Base-by-base conservation (phyloP, 2,888 invertebrate genomes). In the Sepioteuthis lessoniana region DNA sequence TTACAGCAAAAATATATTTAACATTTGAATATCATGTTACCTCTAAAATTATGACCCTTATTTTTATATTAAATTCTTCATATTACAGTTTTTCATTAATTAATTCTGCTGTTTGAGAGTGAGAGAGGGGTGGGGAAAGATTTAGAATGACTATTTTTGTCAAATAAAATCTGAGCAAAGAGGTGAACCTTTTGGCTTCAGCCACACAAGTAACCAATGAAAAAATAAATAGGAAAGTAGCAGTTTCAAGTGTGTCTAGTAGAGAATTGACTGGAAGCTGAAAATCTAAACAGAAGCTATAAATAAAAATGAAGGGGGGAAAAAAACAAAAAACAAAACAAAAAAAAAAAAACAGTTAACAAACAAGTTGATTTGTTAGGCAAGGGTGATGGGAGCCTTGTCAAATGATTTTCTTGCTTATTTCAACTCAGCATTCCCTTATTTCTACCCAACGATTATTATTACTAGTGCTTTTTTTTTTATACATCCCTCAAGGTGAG, bases 401-500 rank as follows among this genome's bases (percentile, higher is more conserved):
- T 76, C n/a, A 76, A 76, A 76, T 76, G 76, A 16, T 76, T 76
- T n/a, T 55, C 55, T 55, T 55, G 55, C 55, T 55, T 55, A 25
- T 55, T 55, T 76, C n/a, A n/a, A 76, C 76, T 76, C 76, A n/a
- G 35, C n/a, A 76, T 76, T n/a, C 76, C 76, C 76, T 76, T 76
- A 16, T 10, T 76, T 76, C 76, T 76, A 76, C 31, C 76, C n/a
- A 76, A 76, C 76, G n/a, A 76, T 76, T n/a, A 76, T 76, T 76
- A 76, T n/a, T 76, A 76, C 16, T n/a, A 19, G n/a, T 16, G 16
- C 16, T 76, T 4, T 16, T 55, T 55, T 21, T 55, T 55, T 55
- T 42, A 76, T 76, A 76, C 76, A 76, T 76, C n/a, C 76, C 76
- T 76, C 76, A 76, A n/a, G 76, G 76, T 76, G n/a, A 76, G 76